phyloP scores from a whole-genome alignment of 2,797 vertebrate species.

The Rhodeus uyekii region DNA sequence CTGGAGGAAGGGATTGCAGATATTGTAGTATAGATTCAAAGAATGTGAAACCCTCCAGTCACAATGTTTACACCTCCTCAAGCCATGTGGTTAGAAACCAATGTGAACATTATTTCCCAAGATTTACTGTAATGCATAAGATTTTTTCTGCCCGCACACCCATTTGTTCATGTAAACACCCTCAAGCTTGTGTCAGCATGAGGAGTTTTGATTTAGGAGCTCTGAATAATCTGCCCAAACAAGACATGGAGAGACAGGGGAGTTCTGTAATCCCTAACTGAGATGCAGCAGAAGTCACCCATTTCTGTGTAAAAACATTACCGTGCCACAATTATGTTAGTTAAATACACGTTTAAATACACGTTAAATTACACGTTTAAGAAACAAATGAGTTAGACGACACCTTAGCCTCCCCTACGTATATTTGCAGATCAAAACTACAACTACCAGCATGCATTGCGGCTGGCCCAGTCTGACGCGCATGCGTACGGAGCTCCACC shows the following conservation, averaged over 20 bases:
- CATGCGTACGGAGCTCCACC: not conserved
- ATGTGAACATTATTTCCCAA: not conserved
- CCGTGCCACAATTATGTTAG: not conserved
- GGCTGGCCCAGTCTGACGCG: not conserved
- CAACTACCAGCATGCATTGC: slow-evolving; percentile 22
- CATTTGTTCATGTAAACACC: not conserved
- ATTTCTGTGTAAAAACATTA: not conserved
- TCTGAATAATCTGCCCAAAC: not conserved
- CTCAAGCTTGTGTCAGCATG: not conserved
- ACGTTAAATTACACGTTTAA: not conserved
- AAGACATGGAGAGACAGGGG: not conserved
- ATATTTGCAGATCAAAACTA: not conserved
- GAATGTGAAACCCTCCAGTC: not conserved
- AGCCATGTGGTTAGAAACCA: not conserved
- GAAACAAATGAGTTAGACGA: not conserved
- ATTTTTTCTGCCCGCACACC: not conserved
- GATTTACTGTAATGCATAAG: not conserved
- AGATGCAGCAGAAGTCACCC: not conserved
- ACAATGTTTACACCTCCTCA: not conserved
- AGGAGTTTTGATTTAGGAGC: not conserved
- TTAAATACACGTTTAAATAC: too few species aligned
- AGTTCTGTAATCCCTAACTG: not conserved
- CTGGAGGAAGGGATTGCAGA: not conserved
- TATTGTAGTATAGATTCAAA: not conserved
- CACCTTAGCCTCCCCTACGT: not conserved